These are phyloP conservation scores for Bradypus variegatus DNA, from an alignment of 2,797 vertebrate species.

Conservation along the genomic window DNA sequence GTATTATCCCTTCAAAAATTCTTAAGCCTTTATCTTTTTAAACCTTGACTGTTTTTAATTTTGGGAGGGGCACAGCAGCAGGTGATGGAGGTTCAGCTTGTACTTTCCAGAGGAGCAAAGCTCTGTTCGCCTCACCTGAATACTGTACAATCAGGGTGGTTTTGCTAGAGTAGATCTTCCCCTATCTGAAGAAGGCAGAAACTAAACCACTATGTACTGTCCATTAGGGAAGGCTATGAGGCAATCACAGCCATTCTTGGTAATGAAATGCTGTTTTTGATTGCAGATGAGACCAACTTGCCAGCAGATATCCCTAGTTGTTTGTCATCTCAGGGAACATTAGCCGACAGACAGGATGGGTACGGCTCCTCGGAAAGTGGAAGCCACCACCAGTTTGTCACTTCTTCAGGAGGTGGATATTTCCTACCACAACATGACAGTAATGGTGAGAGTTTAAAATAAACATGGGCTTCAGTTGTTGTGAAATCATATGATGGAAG, in stretches of 20 bases:
- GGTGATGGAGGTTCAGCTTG: background rate
- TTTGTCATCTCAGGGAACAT: conserved; percentile 93
- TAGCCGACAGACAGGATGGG: conserved; percentile 91
- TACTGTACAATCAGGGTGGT: background rate
- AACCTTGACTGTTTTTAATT: background rate
- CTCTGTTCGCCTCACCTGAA: background rate
- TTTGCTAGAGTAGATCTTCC: background rate
- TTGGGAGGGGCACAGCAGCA: background rate
- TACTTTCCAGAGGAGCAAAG: background rate
- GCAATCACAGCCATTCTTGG: fast-evolving
- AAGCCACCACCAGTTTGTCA: conserved; percentile 89
- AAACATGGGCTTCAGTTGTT: background rate
- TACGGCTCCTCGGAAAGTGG: conserved; percentile 90
- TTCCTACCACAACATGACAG: conserved; percentile 87
- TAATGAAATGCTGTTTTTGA: conserved; percentile 15
- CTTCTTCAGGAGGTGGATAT: conserved; percentile 83
- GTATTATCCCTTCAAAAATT: background rate
- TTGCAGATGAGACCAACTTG: conserved; percentile 93
- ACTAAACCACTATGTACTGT: fast-evolving
- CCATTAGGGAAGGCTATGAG: background rate
- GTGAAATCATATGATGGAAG: background rate
- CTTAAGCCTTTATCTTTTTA: background rate
- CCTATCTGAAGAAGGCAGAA: background rate
- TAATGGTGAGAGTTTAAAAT: conserved; percentile 76
- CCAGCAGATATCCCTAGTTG: conserved; percentile 96